These are phyloP conservation scores for Zoanthus sansibaricus DNA, from an alignment of 92 coral and sea anemone genomes.

Conservation along the genomic window DNA sequence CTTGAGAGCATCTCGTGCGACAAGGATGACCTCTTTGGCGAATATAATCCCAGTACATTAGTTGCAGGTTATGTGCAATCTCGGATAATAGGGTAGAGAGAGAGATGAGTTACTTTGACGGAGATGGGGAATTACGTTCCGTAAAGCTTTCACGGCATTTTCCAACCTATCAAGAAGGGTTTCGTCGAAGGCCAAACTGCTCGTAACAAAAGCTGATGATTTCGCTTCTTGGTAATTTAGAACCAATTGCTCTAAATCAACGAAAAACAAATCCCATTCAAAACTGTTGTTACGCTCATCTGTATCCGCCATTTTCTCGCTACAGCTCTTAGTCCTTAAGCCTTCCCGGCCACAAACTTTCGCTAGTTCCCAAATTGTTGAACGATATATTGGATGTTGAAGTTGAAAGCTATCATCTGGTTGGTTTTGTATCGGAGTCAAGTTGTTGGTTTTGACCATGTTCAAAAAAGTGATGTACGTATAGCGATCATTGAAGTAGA, in stretches of 20 bases:
- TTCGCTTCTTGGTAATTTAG: conserved; percentile 28
- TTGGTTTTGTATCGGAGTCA: too few species aligned
- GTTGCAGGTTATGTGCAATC: not conserved
- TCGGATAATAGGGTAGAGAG: not conserved
- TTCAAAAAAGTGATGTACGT: too few species aligned
- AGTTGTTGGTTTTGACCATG: too few species aligned
- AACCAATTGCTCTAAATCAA: conserved; percentile 54
- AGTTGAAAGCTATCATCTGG: too few species aligned
- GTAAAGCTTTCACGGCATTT: not conserved
- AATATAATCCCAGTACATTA: conserved; percentile 56
- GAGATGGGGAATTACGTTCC: not conserved
- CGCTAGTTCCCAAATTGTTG: too few species aligned
- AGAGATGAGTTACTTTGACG: not conserved
- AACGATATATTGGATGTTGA: too few species aligned
- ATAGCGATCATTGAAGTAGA: too few species aligned
- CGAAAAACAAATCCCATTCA: conserved; percentile 24
- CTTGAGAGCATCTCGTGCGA: conserved; percentile 37
- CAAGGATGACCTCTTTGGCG: conserved; percentile 51
- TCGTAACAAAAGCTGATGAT: too few species aligned
- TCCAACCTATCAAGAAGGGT: too few species aligned
- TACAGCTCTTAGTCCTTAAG: not conserved
- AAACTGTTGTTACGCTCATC: not conserved
- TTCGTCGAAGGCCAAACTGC: too few species aligned
- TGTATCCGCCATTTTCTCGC: too few species aligned
- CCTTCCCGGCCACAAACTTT: not conserved